Evolutionary conservation across 2,113 vertebrate genomes (phyloP), one percentile per base, ranked within the genome.

Genomic region (Ctenodactylus gundi): DNA sequence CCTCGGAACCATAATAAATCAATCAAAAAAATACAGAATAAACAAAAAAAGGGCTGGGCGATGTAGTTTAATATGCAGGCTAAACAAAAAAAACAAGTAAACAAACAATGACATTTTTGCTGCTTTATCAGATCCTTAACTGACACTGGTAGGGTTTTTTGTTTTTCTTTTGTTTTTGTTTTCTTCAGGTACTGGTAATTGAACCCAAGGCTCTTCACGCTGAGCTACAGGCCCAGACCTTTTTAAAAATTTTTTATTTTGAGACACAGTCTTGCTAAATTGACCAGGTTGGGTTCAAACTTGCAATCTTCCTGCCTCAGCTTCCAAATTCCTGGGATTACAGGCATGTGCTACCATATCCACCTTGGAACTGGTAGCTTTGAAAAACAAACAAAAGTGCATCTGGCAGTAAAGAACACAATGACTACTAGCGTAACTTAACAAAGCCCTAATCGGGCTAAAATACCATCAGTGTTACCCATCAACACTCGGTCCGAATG

Each of bases 41-140:
- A 68, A 49, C 44, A 49, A 34, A 75, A 31, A 49, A 49, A 46
- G 41, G 14, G 23, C 44, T 46, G 44, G 27, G 15, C n/a, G 44
- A 46, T 49, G 29, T 75, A 29, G 72, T 17, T 75, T 44, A 75
- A 15, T 49, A 15, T 73, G 27, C 29, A 73, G 70, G 14, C 70
- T 21, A n/a, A n/a, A n/a, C n/a, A n/a, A n/a, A n/a, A n/a, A n/a
- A n/a, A n/a, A n/a, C n/a, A n/a, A n/a, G n/a, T n/a, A n/a, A n/a
- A 75, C 11, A 73, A 44, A 44, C 7, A 8, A 39, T 49, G 44
- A 75, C 51, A 64, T 70, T 83, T 93, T 89, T 44, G 82, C 60
- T 89, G 36, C 68, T 83, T 86, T 44, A 65, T 58, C 44, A 92
- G 91, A 83, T 83, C 57, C 70, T 88, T 90, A 93, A 89, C 17